Percentiles rank a stretch among this genome's conserved stretches.
phyloP scores from a whole-genome alignment of 2,797 vertebrate genomes.

The Pelobates cultripes region DNA sequence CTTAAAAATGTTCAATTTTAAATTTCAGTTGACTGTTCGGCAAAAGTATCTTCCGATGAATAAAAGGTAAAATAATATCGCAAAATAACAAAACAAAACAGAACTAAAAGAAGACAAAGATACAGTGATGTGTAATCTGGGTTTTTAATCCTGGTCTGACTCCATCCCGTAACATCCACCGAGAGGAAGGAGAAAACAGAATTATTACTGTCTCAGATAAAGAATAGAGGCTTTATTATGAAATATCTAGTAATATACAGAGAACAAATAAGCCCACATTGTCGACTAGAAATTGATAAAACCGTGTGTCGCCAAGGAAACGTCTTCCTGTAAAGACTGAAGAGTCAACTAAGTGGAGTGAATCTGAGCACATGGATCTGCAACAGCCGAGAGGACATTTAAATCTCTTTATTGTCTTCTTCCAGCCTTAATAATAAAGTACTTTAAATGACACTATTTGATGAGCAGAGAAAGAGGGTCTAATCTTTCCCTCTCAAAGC shows the following conservation, averaged over 20 bases:
- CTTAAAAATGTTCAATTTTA: too few species aligned
- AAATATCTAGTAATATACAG: constrained; percentile 11
- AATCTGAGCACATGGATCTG: background rate
- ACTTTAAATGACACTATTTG: background rate
- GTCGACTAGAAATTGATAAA: constrained; percentile 1
- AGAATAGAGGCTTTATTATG: constrained; percentile 13
- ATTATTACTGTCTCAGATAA: background rate
- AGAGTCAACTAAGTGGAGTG: background rate
- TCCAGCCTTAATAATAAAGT: constrained; percentile 1
- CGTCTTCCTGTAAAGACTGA: background rate
- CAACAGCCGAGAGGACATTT: background rate
- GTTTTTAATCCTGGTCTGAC: background rate
- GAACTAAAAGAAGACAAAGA: too few species aligned
- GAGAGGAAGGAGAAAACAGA: background rate
- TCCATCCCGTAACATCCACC: background rate
- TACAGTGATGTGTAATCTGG: too few species aligned
- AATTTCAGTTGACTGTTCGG: too few species aligned
- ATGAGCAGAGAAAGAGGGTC: background rate
- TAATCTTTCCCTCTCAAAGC: background rate
- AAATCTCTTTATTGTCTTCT: background rate
- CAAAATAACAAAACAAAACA: too few species aligned
- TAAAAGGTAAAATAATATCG: too few species aligned
- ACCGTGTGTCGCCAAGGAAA: constrained; percentile 22
- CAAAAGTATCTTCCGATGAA: too few species aligned
- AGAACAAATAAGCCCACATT: constrained; percentile 15